Evolutionary conservation across 2,888 invertebrate genomes (phyloP), one percentile per base, ranked within the genome.

Genomic region (Eristalis intricaria): DNA sequence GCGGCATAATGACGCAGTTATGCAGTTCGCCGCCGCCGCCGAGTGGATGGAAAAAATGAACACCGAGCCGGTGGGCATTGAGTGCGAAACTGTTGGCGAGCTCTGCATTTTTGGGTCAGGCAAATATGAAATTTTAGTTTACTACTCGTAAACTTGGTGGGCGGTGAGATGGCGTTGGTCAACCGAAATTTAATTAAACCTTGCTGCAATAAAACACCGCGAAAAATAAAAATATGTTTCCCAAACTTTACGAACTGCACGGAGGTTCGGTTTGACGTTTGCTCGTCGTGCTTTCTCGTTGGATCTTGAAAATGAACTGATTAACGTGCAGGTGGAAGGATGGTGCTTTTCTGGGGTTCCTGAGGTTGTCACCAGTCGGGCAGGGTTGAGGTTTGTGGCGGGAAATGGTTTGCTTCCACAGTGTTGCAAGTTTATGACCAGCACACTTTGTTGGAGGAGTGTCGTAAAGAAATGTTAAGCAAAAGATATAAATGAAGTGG

Each of bases 141-240:
- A 38, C 32, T 29, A 32, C 43, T 50, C 32, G 32, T 10, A 10
- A 1, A 8, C 10, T 1, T 4, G 5, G 29, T 22, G 58, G 23
- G 26, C 65, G 58, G 58, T 29, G 22, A 40, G 70, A 35, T 64
- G 29, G 29, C 38, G 38, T 26, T 64, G 81, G 74, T 75, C 58
- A 75, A 81, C 74, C 63, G 32, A 70, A 70, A 65, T 65, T 82
- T 82, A 82, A 76, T 82, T 76, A 70, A 82, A 81, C 63, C 23
- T 15, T 15, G 56, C n/a, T 50, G n/a, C 50, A 3, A 8, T 50
- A 50, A 50, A 50, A n/a, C 8, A 50, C 2, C 8, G 19, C 4
- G 7, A n/a, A 50, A 50, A n/a, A n/a, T n/a, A n/a, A 50, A 5
- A 19, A 19, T 8, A 50, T 32, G n/a, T 11, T 35, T 0, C 35